phyloP scores from a whole-genome alignment of 2,888 invertebrate species.

The Eristalinus aeneus region DNA sequence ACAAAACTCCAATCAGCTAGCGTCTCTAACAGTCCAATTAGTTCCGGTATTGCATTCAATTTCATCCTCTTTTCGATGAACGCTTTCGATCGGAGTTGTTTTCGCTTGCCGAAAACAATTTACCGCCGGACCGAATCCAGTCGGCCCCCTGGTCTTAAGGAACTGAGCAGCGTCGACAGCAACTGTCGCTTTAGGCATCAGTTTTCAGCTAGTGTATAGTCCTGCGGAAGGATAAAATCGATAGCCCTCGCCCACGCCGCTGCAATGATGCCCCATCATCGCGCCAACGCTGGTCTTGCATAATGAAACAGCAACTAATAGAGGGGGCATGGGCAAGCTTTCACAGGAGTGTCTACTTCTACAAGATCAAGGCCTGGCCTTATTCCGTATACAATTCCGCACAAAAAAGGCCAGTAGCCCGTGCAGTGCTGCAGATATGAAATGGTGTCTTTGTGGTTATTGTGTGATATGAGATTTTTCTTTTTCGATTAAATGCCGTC shows the following conservation, averaged over 20 bases:
- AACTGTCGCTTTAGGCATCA: background rate
- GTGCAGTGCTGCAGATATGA: background rate
- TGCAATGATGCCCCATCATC: background rate
- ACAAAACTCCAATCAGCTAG: background rate
- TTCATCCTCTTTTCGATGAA: background rate
- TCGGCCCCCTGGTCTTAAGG: background rate
- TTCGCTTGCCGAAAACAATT: background rate
- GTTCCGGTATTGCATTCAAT: constrained; percentile 20
- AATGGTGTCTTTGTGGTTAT: background rate
- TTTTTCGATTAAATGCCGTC: background rate
- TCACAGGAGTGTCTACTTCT: constrained; percentile 8
- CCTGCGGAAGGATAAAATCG: constrained; percentile 11
- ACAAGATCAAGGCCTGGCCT: constrained; percentile 38
- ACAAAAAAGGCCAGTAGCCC: background rate
- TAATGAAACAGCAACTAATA: constrained; percentile 13
- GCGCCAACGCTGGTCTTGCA: constrained; percentile 5
- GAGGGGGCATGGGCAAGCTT: background rate
- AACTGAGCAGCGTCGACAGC: background rate
- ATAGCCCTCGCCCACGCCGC: background rate
- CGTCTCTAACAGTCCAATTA: constrained; percentile 2
- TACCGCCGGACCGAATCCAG: background rate
- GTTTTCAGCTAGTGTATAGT: background rate
- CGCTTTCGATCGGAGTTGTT: background rate
- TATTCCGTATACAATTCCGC: constrained; percentile 15
- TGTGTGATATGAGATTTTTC: background rate